Percentiles rank a stretch among this genome's conserved stretches.
Conservation (phyloP, 2,797 vertebrate genomes). For the Mormyrops boulengeri region DNA sequence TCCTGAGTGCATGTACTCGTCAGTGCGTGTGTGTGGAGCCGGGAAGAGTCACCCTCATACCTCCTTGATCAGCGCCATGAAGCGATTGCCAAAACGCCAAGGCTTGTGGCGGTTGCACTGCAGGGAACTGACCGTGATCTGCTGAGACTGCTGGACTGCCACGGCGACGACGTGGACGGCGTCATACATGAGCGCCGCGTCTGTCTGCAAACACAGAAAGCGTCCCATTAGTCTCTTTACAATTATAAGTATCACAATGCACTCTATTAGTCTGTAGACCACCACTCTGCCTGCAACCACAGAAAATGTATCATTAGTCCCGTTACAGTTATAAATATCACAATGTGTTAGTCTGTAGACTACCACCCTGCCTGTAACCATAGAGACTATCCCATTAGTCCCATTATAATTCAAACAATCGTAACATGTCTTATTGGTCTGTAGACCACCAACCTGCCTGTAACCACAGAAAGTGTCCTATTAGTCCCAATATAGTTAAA, state of each 20-base stretch:
- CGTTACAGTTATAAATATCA: background rate
- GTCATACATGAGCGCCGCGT: constrained; percentile 93
- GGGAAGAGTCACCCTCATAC: constrained; percentile 48
- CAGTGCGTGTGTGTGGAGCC: background rate
- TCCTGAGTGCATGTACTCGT: background rate
- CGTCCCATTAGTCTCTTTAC: background rate
- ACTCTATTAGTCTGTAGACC: background rate
- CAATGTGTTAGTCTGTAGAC: background rate
- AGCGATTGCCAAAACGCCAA: constrained; percentile 92
- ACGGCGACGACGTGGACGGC: constrained; percentile 95
- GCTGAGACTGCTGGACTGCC: constrained; percentile 93
- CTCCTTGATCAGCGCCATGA: constrained; percentile 96
- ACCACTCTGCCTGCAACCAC: constrained; percentile 68
- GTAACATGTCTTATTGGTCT: background rate
- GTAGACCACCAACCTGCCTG: constrained; percentile 64
- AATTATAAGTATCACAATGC: background rate
- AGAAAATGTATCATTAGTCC: constrained; percentile 14
- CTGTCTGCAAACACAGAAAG: constrained; percentile 71
- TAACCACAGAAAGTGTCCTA: constrained; percentile 37
- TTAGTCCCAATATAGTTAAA: background rate
- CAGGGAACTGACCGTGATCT: constrained; percentile 95
- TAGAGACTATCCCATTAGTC: constrained; percentile 16
- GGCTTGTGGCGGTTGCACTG: constrained; percentile 97
- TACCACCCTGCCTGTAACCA: constrained; percentile 67
- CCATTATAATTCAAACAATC: background rate